phyloP scores from a whole-genome alignment of 2,797 vertebrate species.

The Rhincodon typus region DNA sequence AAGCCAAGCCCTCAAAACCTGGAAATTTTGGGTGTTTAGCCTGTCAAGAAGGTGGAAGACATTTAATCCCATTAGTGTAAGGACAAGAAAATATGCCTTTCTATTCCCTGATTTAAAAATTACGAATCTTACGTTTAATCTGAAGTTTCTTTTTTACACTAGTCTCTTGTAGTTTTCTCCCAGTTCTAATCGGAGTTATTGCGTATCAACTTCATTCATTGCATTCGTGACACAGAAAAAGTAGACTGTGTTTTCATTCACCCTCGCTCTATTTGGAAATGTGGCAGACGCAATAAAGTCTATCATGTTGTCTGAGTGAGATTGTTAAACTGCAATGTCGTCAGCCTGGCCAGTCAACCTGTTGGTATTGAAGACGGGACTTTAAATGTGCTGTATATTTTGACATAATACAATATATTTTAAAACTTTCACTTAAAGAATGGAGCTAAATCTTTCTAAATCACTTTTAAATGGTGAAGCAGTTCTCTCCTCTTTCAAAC shows the following conservation, averaged over 20 bases:
- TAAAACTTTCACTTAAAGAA: background rate
- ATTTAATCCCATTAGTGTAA: background rate
- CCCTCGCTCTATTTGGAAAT: background rate
- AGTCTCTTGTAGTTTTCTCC: background rate
- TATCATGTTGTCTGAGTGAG: background rate
- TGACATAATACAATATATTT: background rate
- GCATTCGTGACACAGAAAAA: background rate
- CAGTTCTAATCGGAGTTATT: background rate
- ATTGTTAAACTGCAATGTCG: background rate
- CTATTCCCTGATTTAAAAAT: background rate
- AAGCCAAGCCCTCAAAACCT: background rate
- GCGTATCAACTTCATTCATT: background rate
- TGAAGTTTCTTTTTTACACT: background rate
- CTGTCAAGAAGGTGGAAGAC: background rate
- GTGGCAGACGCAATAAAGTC: background rate
- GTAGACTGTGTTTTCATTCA: background rate
- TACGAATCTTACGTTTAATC: background rate
- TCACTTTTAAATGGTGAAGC: too few relatives aligned
- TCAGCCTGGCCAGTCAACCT: background rate
- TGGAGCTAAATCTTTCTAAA: too few relatives aligned
- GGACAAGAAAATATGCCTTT: background rate
- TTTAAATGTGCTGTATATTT: background rate
- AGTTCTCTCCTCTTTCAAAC: background rate
- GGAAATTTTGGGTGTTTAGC: background rate
- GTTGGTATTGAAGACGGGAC: background rate